Evolutionary conservation across 2,888 invertebrate species (phyloP), one percentile per base, ranked within the genome.

Genomic region (Pteria penguin): DNA sequence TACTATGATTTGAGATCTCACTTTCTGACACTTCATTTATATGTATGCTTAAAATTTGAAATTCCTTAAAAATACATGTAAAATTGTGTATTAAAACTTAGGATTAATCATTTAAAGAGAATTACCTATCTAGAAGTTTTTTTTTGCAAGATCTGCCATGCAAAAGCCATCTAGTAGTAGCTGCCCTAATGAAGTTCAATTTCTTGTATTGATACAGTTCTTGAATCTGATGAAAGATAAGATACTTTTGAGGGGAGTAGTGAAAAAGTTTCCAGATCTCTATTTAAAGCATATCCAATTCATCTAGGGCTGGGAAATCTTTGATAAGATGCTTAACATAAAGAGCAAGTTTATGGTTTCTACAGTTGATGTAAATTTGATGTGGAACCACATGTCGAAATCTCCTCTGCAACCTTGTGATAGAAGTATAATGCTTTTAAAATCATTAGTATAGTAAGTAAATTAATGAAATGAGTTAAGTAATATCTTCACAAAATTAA

Each of bases 261-360:
- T 67, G 29, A 32, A 75, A 75, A 14, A 69, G 22, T 33, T 75
- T 69, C 74, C 74, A 75, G 4, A 69, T 14, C 26, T 45, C 54
- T 24, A 69, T 54, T 4, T 69, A 18, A 4, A 75, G 3, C 11
- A 36, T 57, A 29, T 69, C 74, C n/a, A 75, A 11, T n/a, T 62
- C 63, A 24, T 52, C 62, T 14, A 75, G 33, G 8, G 52, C 55
- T 55, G 54, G 68, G 33, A 32, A 75, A 1, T 75, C 36, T 57
- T 75, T 63, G 4, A 75, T 45, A 29, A 63, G 52, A 26, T 75
- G 74, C n/a, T 69, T 75, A 2, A 33, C 74, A 75, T 69, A 75
- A 4, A 60, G 29, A 22, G 57, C 74, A 1, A 75, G 36, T 26
- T 54, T 52, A n/a, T 75, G 69, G 31, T 74, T 74, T 33, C 74